phyloP scores from a whole-genome alignment of 2,888 invertebrate species.

The Bombyx huttoni region DNA sequence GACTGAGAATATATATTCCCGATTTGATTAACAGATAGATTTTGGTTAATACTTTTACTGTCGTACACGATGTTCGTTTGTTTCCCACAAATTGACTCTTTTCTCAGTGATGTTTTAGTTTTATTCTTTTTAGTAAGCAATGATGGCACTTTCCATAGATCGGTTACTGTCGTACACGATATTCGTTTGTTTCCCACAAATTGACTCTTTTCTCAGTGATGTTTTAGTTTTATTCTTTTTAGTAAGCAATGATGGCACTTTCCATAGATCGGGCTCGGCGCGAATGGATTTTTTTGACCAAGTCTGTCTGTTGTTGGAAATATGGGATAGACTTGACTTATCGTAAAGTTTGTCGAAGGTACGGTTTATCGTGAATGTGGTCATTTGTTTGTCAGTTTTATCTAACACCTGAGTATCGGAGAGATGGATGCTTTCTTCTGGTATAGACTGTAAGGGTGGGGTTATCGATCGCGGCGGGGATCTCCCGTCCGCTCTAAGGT shows the following conservation, averaged over 20 bases:
- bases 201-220: conserved; percentile 26
- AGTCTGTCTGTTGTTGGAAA: conserved; percentile 24
- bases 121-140: conserved; percentile 33
- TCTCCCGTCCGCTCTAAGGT: conserved; percentile 26
- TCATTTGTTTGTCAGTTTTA: conserved; percentile 35
- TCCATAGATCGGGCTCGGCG: conserved; percentile 50
- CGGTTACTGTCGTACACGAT: conserved; percentile 37
- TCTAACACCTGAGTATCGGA: conserved; percentile 42
- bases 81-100: conserved; percentile 25
- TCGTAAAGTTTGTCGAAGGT: conserved; percentile 48
- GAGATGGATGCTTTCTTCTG: conserved; percentile 57
- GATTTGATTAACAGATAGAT: conserved; percentile 41
- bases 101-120: conserved; percentile 25
- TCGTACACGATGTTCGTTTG: conserved; percentile 31
- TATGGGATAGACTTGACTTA: conserved; percentile 16
- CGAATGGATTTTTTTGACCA: conserved; percentile 56
- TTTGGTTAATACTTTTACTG: conserved; percentile 51
- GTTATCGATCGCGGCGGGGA: conserved; percentile 53
- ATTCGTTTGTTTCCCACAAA: conserved; percentile 24
- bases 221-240: conserved; percentile 36
- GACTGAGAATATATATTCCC: conserved; percentile 61
- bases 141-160: conserved; percentile 51
- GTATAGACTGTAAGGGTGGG: conserved; percentile 57
- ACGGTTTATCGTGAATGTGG: conserved; percentile 54
- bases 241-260: conserved; percentile 34